Percentiles rank a stretch among this genome's conserved stretches.
Evolutionary conservation across 2,797 vertebrate genomes (phyloP).

Genomic region (Etheostoma perlongum): DNA sequence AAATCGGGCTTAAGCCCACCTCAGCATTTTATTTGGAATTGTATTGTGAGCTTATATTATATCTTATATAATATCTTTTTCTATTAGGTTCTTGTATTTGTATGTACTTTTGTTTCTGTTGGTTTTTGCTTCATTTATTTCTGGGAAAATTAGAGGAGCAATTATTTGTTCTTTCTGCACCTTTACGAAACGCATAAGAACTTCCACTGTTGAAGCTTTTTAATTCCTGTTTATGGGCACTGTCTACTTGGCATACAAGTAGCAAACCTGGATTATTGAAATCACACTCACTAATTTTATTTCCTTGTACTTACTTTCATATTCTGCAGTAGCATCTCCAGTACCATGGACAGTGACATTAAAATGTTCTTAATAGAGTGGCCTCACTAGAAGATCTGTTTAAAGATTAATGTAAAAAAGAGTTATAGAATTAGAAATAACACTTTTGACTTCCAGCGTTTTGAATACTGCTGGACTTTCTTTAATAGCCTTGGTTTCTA

Average conservation of each 20-base stretch:
- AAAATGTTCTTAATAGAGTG: background rate
- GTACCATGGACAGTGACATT: constrained; percentile 52
- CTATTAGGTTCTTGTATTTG: background rate
- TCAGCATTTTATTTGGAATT: background rate
- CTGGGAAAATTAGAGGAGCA: background rate
- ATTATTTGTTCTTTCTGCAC: constrained; percentile 2
- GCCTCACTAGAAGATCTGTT: constrained; percentile 2
- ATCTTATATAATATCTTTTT: background rate
- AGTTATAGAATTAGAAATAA: background rate
- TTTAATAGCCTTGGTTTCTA: constrained; percentile 48
- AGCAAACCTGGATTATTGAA: background rate
- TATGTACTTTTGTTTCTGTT: background rate
- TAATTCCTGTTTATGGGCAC: background rate
- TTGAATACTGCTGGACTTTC: constrained; percentile 18
- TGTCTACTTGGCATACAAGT: background rate
- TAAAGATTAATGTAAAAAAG: constrained; percentile 1
- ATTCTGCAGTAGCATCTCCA: background rate
- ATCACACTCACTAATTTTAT: background rate
- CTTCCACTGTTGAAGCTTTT: background rate
- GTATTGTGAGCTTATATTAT: background rate
- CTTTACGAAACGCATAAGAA: background rate
- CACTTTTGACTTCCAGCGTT: background rate
- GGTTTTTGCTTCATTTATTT: background rate
- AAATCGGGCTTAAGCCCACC: background rate
- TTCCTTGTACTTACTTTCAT: background rate